Evolutionary conservation across 2,113 vertebrate genomes (phyloP), one percentile per base, ranked within the genome.

Genomic region (Platichthys stellatus): DNA sequence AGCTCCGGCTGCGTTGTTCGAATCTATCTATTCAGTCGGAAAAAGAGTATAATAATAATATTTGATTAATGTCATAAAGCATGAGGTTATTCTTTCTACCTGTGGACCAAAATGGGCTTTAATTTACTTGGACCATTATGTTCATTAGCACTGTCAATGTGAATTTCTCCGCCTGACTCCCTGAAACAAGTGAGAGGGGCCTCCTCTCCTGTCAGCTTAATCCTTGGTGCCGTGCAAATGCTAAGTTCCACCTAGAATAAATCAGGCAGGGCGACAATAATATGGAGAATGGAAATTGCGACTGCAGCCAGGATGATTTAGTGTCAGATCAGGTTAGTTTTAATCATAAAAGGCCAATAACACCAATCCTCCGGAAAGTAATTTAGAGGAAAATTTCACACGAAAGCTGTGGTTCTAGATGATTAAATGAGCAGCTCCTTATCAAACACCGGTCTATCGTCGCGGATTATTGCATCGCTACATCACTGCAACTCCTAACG

Each of bases 241-340:
- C 87, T 64, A 80, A 83, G 60, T 71, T 49, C 58, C 26, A 12
- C 17, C 43, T 59, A 74, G 67, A 76, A 84, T 84, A 65, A 75
- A 76, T 79, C 49, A 68, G 60, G 78, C 69, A 80, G 78, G 40
- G 72, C 70, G 71, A 76, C 40, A 69, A 74, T 77, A 77, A 72
- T 68, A 81, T 56, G 60, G 60, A 58, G 20, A 57, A 43, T 73
- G 51, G 40, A 78, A 82, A 76, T 74, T 66, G 63, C 58, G n/a
- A 70, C 63, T 59, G 13, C 31, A 70, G 28, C 54, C 61, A 66
- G 17, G 62, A 71, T 73, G 62, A 83, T 80, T 75, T 72, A 69
- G 49, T 73, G 68, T 78, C 61, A 63, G 51, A 79, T 81, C 59
- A 60, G 69, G 74, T 82, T 74, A 82, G 69, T 57, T 69, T 83